A percentile compares a stretch with the other conserved stretches of the same genome.
Conservation (phyloP, 1,140 invertebrate species). For the Dermatophagoides farinae region DNA sequence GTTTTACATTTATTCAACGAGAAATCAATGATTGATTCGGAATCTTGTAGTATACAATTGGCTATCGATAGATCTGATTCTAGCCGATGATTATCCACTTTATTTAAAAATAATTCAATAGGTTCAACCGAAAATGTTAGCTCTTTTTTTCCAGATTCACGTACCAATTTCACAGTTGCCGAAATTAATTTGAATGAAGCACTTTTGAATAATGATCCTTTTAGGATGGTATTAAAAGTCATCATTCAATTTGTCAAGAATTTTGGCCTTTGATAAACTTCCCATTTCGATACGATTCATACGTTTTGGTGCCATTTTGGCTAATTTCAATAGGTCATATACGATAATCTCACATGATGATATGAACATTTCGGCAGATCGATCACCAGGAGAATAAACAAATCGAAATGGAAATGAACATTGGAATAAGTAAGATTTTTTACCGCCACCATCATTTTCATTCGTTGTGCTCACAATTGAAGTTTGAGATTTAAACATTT, state of each 20-base stretch:
- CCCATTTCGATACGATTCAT: not conserved
- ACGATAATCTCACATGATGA: not conserved
- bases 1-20: not conserved
- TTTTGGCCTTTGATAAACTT: not conserved
- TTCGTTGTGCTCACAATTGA: not conserved
- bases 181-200: not conserved
- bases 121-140: not conserved
- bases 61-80: not conserved
- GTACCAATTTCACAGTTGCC: not conserved
- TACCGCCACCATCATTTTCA: not conserved
- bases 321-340: constrained; percentile 8
- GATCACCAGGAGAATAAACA: not conserved
- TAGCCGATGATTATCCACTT: not conserved
- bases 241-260: not conserved
- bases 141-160: constrained; percentile 1
- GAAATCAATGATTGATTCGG: constrained; percentile 10
- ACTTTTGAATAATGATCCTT: not conserved
- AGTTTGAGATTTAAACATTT: constrained; percentile 10
- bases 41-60: constrained; percentile 9
- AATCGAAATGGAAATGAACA: constrained; percentile 2
- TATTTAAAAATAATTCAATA: not conserved
- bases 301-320: not conserved
- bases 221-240: not conserved
- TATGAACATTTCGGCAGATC: not conserved
- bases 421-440: constrained; percentile 5